These are phyloP conservation scores for Percopsis transmontana DNA, from an alignment of 2,113 vertebrate species.

Conservation along the genomic window DNA sequence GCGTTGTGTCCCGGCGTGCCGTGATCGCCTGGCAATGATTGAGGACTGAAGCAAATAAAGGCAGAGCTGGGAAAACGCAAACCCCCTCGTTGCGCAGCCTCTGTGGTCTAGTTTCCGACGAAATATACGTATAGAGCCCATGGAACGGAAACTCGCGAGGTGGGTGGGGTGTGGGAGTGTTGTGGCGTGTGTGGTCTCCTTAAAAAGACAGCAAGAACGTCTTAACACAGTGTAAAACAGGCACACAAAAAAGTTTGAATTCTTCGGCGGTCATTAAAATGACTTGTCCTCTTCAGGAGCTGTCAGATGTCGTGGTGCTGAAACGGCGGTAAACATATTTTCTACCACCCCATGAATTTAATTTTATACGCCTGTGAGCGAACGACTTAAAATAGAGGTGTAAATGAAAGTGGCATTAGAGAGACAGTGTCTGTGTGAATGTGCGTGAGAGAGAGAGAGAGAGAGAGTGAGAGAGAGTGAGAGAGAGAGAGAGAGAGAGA, in stretches of 20 bases:
- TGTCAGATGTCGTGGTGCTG: slow-evolving; percentile 5
- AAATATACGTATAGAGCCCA: neutral
- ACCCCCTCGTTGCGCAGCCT: neutral
- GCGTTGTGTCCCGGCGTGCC: neutral
- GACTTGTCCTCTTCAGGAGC: slow-evolving; percentile 1
- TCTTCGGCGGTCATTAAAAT: neutral
- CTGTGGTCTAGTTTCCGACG: neutral
- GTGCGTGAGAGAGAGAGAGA: slow-evolving; percentile 2
- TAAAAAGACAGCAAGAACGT: too few species aligned
- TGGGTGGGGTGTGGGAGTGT: too few species aligned
- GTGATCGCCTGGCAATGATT: slow-evolving; percentile 3
- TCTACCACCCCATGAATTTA: too few species aligned
- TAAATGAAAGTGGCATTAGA: slow-evolving; percentile 3
- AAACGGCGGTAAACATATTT: neutral
- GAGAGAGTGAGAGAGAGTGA: slow-evolving; percentile 2
- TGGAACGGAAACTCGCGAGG: neutral
- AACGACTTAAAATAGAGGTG: neutral
- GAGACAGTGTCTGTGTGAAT: neutral
- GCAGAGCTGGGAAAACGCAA: neutral
- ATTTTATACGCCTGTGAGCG: too few species aligned
- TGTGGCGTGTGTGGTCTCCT: too few species aligned
- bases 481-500: slow-evolving; percentile 9
- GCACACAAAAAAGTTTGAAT: too few species aligned
- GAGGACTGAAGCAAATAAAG: slow-evolving; percentile 2
- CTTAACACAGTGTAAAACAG: too few species aligned